Conservation (phyloP, 2,113 vertebrate genomes). For the Platycercus adscitus region DNA sequence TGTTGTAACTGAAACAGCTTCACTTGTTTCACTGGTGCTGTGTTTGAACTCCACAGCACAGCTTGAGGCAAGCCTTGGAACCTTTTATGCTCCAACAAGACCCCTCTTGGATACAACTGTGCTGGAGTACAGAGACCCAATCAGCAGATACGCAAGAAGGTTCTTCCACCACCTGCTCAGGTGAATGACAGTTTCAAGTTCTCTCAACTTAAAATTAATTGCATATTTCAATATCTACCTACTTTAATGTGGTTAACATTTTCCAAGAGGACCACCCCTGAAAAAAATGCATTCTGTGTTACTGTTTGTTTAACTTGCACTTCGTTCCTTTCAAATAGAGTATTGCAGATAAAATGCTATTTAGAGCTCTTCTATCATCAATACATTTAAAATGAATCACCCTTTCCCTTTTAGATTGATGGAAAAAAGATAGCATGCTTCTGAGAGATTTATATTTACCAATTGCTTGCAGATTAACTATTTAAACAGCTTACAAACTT, state of each 20-base stretch:
- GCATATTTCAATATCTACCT: conserved; percentile 40
- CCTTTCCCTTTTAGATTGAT: conserved; percentile 34
- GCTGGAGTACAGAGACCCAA: conserved; percentile 87
- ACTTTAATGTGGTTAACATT: conserved; percentile 19
- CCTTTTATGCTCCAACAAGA: conserved; percentile 89
- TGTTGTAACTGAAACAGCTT: conserved; percentile 72
- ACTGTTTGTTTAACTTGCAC: conserved; percentile 65
- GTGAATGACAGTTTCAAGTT: conserved; percentile 76
- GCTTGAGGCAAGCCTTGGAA: conserved; percentile 90
- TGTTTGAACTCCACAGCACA: conserved; percentile 85
- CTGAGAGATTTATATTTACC: not conserved
- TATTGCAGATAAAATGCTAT: conserved; percentile 42
- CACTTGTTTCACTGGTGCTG: conserved; percentile 67
- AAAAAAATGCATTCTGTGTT: conserved; percentile 48
- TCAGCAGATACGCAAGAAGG: conserved; percentile 92
- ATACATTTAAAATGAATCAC: conserved; percentile 20
- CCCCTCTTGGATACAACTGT: conserved; percentile 87
- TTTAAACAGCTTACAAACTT: not conserved
- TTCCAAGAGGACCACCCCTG: conserved; percentile 40
- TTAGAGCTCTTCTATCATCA: conserved; percentile 43
- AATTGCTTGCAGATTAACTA: not conserved
- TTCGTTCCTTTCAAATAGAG: conserved; percentile 50
- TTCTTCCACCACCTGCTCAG: conserved; percentile 99
- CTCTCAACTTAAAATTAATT: conserved; percentile 52
- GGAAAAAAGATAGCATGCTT: conserved; percentile 2